Conservation (phyloP, 2,888 invertebrate genomes). For the Agrotis exclamationis region DNA sequence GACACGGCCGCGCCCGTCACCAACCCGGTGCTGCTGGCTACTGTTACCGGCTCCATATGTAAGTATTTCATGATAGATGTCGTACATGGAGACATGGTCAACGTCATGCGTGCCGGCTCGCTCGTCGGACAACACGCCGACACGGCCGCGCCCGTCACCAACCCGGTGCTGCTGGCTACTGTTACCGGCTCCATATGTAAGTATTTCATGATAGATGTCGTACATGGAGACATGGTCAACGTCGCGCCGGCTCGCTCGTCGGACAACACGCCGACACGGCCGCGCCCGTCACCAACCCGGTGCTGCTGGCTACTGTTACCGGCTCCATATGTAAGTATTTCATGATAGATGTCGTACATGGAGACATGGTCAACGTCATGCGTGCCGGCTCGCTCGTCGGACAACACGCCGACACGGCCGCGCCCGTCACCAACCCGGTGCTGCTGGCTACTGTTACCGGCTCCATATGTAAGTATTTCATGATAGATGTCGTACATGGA, state of each 20-base stretch:
- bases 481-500: constrained; percentile 99
- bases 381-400: constrained; percentile 98
- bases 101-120: constrained; percentile 98
- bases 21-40: constrained; percentile 96
- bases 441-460: constrained; percentile 94
- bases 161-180: constrained; percentile 96
- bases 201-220: too few species aligned
- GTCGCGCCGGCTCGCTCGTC: constrained; percentile 98
- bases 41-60: constrained; percentile 93
- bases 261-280: constrained; percentile 97
- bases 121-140: constrained; percentile 97
- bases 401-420: constrained; percentile 96
- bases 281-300: constrained; percentile 96
- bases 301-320: constrained; percentile 94
- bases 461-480: too few species aligned
- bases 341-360: constrained; percentile 99
- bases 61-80: too few species aligned
- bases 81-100: constrained; percentile 99
- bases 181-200: constrained; percentile 93
- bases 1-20: constrained; percentile 96
- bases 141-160: constrained; percentile 96
- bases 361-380: constrained; percentile 99
- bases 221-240: constrained; percentile 99
- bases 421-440: constrained; percentile 96
- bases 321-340: too few species aligned